Conservation (phyloP, 2,888 invertebrate species). For the Morpho helenor region DNA sequence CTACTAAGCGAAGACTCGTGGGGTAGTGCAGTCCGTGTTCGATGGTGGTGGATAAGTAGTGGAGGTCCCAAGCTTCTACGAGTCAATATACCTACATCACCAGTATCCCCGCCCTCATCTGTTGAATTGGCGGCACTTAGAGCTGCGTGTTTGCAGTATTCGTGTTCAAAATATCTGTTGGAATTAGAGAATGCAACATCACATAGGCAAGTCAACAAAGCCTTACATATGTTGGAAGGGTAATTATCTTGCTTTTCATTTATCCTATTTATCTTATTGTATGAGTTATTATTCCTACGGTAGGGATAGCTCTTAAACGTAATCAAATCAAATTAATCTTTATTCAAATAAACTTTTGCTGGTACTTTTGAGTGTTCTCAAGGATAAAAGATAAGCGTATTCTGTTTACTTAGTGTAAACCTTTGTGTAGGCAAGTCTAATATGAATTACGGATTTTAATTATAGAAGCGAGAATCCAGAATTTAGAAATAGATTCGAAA, state of each 20-base stretch:
- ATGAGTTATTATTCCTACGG: no score
- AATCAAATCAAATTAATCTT: no score
- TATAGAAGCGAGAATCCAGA: no score
- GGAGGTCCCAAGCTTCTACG: slow-evolving; percentile 35
- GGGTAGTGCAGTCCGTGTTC: slow-evolving; percentile 52
- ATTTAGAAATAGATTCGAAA: no score
- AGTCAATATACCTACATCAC: slow-evolving; percentile 29
- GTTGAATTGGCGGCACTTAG: slow-evolving; percentile 71
- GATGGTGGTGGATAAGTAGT: slow-evolving; percentile 58
- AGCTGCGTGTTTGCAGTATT: slow-evolving; percentile 72
- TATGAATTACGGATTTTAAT: no score
- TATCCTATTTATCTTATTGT: background rate
- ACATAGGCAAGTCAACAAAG: slow-evolving; percentile 77
- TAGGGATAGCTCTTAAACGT: no score
- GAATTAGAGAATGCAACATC: slow-evolving; percentile 82
- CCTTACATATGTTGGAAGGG: slow-evolving; percentile 78
- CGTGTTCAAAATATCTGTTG: slow-evolving; percentile 72
- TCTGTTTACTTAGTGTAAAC: no score
- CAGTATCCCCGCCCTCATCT: slow-evolving; percentile 43
- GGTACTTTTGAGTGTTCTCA: no score
- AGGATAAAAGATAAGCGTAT: no score
- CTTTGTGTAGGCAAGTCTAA: no score
- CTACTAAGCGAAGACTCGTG: slow-evolving; percentile 53
- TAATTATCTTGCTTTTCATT: slow-evolving; percentile 38
- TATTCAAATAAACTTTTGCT: no score